phyloP scores from a whole-genome alignment of 2,888 invertebrate genomes.

The Drosophila rubida region DNA sequence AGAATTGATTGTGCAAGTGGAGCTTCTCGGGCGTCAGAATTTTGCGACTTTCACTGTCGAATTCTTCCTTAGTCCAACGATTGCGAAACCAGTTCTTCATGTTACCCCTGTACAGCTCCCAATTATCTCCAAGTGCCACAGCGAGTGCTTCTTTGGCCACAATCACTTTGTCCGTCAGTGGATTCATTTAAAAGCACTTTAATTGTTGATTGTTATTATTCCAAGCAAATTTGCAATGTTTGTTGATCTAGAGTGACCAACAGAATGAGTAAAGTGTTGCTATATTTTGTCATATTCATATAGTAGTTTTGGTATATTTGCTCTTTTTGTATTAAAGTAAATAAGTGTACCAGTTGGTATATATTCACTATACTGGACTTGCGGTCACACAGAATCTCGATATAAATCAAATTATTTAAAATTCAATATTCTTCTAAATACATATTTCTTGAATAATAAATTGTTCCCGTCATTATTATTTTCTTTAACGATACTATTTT shows the following conservation, averaged over 20 bases:
- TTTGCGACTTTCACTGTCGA: slow-evolving; percentile 91
- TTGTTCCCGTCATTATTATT: too few relatives aligned
- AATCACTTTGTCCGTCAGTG: slow-evolving; percentile 79
- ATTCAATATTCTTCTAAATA: too few relatives aligned
- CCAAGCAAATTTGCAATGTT: slow-evolving; percentile 3
- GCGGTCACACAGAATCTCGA: too few relatives aligned
- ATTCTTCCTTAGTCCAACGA: slow-evolving; percentile 92
- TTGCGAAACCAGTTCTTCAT: slow-evolving; percentile 91
- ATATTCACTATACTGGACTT: too few relatives aligned
- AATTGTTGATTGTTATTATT: neutral
- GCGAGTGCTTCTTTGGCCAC: slow-evolving; percentile 80
- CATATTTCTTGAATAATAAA: too few relatives aligned
- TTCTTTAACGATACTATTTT: too few relatives aligned
- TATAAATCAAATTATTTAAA: too few relatives aligned
- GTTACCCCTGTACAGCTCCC: slow-evolving; percentile 89
- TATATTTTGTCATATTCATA: too few relatives aligned
- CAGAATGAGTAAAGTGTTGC: too few relatives aligned
- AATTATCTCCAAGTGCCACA: slow-evolving; percentile 88
- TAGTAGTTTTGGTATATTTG: too few relatives aligned
- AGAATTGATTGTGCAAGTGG: slow-evolving; percentile 93
- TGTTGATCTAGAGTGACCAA: neutral
- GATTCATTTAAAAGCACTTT: slow-evolving; percentile 67
- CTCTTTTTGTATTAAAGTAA: too few relatives aligned
- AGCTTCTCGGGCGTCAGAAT: slow-evolving; percentile 90
- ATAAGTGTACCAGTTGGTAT: too few relatives aligned